Evolutionary conservation across 2,797 vertebrate species (phyloP).

Genomic region (Sciurus carolinensis): DNA sequence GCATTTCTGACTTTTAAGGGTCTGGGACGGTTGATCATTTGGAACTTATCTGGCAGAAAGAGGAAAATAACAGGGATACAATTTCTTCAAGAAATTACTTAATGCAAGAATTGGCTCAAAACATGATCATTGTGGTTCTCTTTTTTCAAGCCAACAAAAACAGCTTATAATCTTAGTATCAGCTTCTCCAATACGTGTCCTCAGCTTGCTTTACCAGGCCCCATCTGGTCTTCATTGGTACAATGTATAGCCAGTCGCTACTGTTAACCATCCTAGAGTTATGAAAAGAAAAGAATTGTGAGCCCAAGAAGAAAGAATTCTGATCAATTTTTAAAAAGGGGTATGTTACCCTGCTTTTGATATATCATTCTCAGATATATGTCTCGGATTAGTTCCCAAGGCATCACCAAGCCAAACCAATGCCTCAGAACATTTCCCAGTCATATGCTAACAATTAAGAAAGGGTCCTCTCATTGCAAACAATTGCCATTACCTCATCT

Average conservation of each 20-base stretch:
- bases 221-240: not conserved
- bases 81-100: not conserved
- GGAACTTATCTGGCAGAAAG: conserved; percentile 38
- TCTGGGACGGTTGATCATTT: not conserved
- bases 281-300: conserved; percentile 76
- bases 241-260: conserved; percentile 80
- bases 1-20: conserved; percentile 20
- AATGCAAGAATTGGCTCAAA: not conserved
- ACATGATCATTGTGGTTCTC: not conserved
- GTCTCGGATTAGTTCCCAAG: conserved; percentile 82
- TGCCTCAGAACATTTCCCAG: conserved; percentile 76
- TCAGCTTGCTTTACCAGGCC: conserved; percentile 54
- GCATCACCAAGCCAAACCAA: conserved; percentile 78
- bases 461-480: conserved; percentile 79
- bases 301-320: conserved; percentile 71
- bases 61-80: not conserved
- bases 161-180: conserved; percentile 27
- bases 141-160: conserved; percentile 33
- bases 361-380: conserved; percentile 74
- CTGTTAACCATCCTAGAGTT: conserved; percentile 71
- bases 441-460: conserved; percentile 87
- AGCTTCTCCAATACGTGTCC: conserved; percentile 72
- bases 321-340: conserved; percentile 70
- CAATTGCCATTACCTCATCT: conserved; percentile 87
- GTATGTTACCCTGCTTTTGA: conserved; percentile 59